phyloP scores from a whole-genome alignment of 2,797 vertebrate genomes.

The Periophthalmus magnuspinnatus region DNA sequence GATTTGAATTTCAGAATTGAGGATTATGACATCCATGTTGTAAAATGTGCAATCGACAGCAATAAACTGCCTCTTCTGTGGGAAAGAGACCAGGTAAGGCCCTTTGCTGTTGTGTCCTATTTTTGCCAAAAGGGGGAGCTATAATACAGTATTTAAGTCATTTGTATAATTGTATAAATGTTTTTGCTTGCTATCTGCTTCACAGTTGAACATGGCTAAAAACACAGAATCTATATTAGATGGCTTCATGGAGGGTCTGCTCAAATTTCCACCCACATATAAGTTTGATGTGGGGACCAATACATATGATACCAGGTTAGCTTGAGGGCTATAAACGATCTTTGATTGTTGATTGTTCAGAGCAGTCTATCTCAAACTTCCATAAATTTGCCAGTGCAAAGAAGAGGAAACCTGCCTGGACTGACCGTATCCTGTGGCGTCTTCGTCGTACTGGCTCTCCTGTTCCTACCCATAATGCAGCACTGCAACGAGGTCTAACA shows the following conservation, averaged over 20 bases:
- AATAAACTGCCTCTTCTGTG: conserved; percentile 86
- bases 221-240: conserved; percentile 88
- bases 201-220: conserved; percentile 96
- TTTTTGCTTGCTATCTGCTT: conserved; percentile 13
- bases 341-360: not conserved
- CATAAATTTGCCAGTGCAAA: conserved; percentile 80
- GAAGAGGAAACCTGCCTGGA: conserved; percentile 98
- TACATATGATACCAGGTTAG: conserved; percentile 94
- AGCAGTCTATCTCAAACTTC: not conserved
- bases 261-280: conserved; percentile 94
- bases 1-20: conserved; percentile 98
- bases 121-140: conserved; percentile 52
- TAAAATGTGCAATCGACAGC: conserved; percentile 94
- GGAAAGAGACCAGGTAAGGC: conserved; percentile 93
- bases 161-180: not conserved
- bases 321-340: not conserved
- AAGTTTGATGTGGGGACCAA: conserved; percentile 98
- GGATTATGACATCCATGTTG: conserved; percentile 93
- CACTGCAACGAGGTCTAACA: conserved; percentile 77
- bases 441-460: conserved; percentile 81
- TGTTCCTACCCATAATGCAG: conserved; percentile 77
- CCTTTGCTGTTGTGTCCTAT: conserved; percentile 7
- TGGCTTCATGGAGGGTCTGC: conserved; percentile 90
- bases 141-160: not conserved
- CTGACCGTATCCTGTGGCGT: conserved; percentile 96